phyloP scores from a whole-genome alignment of 2,888 invertebrate species.

The Megaustenia siamemsis region DNA sequence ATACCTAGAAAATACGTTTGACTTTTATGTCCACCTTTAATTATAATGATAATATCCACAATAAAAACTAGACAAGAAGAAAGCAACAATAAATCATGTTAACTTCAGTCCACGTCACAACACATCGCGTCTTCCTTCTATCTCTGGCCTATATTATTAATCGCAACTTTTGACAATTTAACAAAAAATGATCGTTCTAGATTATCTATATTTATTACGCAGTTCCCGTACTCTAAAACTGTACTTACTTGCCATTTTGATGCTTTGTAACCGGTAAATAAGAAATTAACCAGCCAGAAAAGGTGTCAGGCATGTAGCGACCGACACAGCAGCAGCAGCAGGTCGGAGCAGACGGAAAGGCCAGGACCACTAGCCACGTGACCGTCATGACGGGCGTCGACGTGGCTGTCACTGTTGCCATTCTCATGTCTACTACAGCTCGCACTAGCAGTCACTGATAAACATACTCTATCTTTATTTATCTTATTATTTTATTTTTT shows the following conservation, averaged over 20 bases:
- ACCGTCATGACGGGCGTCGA: too few species aligned
- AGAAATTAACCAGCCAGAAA: neutral
- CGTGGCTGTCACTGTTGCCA: too few species aligned
- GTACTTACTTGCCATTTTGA: constrained; percentile 22
- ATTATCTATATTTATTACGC: neutral
- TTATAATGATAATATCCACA: too few species aligned
- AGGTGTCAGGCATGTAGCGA: neutral
- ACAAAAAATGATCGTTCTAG: neutral
- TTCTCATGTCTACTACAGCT: neutral
- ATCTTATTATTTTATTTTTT: too few species aligned
- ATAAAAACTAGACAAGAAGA: too few species aligned
- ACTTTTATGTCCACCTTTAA: too few species aligned
- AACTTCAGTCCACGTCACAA: constrained; percentile 33
- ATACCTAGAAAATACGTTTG: too few species aligned
- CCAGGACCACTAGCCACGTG: constrained; percentile 37
- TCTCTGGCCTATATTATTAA: neutral
- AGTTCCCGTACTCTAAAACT: neutral
- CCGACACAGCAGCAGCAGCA: neutral
- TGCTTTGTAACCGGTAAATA: neutral
- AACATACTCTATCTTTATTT: too few species aligned
- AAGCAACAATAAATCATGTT: too few species aligned
- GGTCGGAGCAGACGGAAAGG: constrained; percentile 39
- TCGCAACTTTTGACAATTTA: neutral
- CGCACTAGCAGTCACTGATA: neutral
- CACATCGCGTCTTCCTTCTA: neutral